A percentile compares a stretch with the other conserved stretches of the same genome.
Conservation (phyloP, 2,113 vertebrate species). For the Lepisosteus osseus region DNA sequence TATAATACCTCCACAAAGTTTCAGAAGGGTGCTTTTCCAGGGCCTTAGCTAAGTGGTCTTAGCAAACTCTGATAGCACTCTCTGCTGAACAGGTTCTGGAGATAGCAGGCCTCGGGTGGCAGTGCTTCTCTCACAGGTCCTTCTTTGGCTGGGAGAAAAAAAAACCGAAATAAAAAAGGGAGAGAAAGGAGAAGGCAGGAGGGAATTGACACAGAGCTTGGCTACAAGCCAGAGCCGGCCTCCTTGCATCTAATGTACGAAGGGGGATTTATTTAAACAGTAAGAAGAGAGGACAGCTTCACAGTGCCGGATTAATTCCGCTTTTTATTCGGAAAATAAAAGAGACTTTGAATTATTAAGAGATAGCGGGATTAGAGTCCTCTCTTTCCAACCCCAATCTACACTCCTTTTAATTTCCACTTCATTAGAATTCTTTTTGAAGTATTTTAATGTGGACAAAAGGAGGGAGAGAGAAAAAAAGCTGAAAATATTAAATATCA, state of each 20-base stretch:
- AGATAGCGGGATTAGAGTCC: slow-evolving; percentile 98
- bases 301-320: slow-evolving; percentile 96
- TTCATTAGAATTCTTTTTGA: slow-evolving; percentile 99
- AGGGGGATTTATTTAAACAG: slow-evolving; percentile 93
- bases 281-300: slow-evolving; percentile 92
- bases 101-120: slow-evolving; percentile 69
- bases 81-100: slow-evolving; percentile 66
- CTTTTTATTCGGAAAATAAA: slow-evolving; percentile 99
- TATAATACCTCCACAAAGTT: slow-evolving; percentile 69
- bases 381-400: slow-evolving; percentile 92
- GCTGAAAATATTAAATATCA: slow-evolving; percentile 99
- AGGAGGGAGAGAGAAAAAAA: slow-evolving; percentile 91
- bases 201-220: slow-evolving; percentile 73
- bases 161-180: slow-evolving; percentile 64
- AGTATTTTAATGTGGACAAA: slow-evolving; percentile 98
- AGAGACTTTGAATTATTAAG: slow-evolving; percentile 99
- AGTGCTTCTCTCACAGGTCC: slow-evolving; percentile 60
- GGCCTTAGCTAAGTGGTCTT: slow-evolving; percentile 61
- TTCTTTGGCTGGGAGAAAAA: slow-evolving; percentile 64
- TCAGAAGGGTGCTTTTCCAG: slow-evolving; percentile 60
- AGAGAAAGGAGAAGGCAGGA: slow-evolving; percentile 59
- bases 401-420: slow-evolving; percentile 98
- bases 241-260: slow-evolving; percentile 78
- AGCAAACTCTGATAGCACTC: slow-evolving; percentile 58
- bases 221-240: slow-evolving; percentile 73